A percentile compares a stretch with the other conserved stretches of the same genome.
Conservation (phyloP, 2,797 vertebrate species). For the Cheracebus regulus region DNA sequence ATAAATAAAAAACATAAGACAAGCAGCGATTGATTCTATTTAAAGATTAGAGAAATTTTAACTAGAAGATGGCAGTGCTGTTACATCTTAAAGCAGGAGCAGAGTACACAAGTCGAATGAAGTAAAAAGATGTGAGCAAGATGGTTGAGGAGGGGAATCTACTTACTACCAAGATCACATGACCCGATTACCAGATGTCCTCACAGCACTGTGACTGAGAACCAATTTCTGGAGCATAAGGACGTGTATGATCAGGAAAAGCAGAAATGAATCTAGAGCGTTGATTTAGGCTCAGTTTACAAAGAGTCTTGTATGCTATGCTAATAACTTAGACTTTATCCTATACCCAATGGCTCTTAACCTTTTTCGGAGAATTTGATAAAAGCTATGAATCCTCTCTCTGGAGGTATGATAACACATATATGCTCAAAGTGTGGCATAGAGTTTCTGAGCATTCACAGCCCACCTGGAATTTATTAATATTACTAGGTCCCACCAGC, state of each 20-base stretch:
- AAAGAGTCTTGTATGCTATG: neutral
- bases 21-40: neutral
- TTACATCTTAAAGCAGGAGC: neutral
- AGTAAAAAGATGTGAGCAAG: neutral
- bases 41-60: neutral
- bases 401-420: slow-evolving; percentile 37
- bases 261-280: neutral
- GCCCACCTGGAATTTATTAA: slow-evolving; percentile 50
- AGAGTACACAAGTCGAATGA: neutral
- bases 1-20: neutral
- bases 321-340: slow-evolving; percentile 29
- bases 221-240: neutral
- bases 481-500: slow-evolving; percentile 24
- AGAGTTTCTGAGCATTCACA: slow-evolving; percentile 30
- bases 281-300: neutral
- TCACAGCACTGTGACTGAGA: neutral
- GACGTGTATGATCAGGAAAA: neutral
- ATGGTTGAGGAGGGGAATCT: neutral
- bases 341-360: neutral
- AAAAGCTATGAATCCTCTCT: slow-evolving; percentile 38
- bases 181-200: neutral
- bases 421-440: neutral
- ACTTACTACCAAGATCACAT: neutral
- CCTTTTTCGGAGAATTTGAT: neutral
- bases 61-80: neutral